A percentile compares a stretch with the other conserved stretches of the same genome.
phyloP scores from a whole-genome alignment of 2,113 vertebrate genomes.

The Onychostoma macrolepis region DNA sequence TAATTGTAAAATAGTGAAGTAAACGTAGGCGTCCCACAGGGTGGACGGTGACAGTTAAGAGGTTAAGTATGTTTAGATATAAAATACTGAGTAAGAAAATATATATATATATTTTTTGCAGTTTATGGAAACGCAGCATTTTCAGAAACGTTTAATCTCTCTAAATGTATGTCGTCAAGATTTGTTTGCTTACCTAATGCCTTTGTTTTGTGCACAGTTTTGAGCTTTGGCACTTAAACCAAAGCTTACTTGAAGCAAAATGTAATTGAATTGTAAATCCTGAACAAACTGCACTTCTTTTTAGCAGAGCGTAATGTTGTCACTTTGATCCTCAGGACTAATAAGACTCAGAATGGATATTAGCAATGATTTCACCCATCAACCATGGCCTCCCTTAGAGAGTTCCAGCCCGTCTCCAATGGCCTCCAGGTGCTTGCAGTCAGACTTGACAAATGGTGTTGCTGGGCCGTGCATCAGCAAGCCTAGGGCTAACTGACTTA shows the following conservation, averaged over 20 bases:
- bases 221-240: not conserved
- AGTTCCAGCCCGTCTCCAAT: slow-evolving; percentile 50
- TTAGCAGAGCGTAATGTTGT: not conserved
- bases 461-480: slow-evolving; percentile 68
- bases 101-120: no score
- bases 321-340: not conserved
- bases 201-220: slow-evolving; percentile 2
- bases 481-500: slow-evolving; percentile 68
- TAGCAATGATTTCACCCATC: slow-evolving; percentile 67
- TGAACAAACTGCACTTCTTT: not conserved
- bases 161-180: not conserved
- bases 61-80: no score
- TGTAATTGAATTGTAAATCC: not conserved
- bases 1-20: no score
- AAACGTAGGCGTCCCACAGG: no score
- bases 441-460: slow-evolving; percentile 71
- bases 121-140: not conserved
- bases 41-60: no score
- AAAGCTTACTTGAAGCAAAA: slow-evolving; percentile 2
- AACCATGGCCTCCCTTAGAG: slow-evolving; percentile 59
- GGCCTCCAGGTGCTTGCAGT: slow-evolving; percentile 69
- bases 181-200: not conserved
- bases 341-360: slow-evolving; percentile 30
- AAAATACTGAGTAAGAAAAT: not conserved
- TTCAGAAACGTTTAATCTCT: not conserved